Conservation (phyloP, 2,113 vertebrate species). For the Platysteira castanea region DNA sequence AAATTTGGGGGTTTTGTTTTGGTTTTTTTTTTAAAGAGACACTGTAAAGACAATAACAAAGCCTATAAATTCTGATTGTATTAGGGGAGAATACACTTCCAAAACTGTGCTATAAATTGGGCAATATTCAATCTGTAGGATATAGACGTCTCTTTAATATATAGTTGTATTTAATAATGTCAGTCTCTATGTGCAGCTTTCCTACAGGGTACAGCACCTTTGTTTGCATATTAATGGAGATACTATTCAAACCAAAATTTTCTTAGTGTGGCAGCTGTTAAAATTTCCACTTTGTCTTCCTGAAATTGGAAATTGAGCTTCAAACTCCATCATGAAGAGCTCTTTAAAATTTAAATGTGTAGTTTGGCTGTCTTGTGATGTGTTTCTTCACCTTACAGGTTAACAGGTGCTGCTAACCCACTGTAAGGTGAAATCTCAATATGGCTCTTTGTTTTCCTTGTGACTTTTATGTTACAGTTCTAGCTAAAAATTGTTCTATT, state of each 20-base stretch:
- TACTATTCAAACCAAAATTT: not conserved
- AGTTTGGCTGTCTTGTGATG: not conserved
- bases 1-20: not conserved
- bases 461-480: not conserved
- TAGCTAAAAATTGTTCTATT: not conserved
- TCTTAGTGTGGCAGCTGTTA: not conserved
- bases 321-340: not conserved
- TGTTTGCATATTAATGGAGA: not conserved
- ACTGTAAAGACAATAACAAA: not conserved
- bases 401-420: not conserved
- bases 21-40: not conserved
- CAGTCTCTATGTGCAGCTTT: not conserved
- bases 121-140: not conserved
- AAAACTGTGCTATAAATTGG: not conserved
- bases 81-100: not conserved
- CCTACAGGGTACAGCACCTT: not conserved
- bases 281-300: not conserved
- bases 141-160: not conserved
- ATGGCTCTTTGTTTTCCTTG: not conserved
- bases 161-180: not conserved
- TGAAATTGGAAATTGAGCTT: not conserved
- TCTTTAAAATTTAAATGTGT: not conserved
- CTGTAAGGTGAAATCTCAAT: not conserved
- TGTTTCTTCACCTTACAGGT: not conserved
- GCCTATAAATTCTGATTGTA: not conserved